Evolutionary conservation across 2,113 vertebrate genomes (phyloP).

Genomic region (Pituophis catenifer): DNA sequence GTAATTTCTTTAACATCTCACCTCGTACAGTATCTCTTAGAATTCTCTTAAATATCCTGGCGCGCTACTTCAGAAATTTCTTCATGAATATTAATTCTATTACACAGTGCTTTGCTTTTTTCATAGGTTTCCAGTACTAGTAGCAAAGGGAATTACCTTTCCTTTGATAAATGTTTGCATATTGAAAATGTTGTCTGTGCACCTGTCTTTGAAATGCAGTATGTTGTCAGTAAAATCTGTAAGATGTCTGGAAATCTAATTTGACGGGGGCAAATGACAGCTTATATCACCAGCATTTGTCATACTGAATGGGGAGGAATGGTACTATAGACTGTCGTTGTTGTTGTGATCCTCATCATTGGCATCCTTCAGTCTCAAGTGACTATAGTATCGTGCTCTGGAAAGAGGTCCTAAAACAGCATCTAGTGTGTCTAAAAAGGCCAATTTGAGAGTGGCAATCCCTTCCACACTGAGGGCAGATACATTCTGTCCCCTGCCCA

Average conservation of each 20-base stretch:
- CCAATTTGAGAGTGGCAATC: too few relatives aligned
- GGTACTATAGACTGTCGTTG: neutral
- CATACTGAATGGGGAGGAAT: neutral
- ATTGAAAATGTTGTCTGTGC: neutral
- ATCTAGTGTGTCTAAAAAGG: too few relatives aligned
- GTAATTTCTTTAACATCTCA: conserved; percentile 10
- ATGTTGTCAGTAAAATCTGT: neutral
- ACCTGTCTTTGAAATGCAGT: neutral
- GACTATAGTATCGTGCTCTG: too few relatives aligned
- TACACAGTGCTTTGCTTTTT: neutral
- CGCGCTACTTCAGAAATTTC: conserved; percentile 6
- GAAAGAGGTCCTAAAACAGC: too few relatives aligned
- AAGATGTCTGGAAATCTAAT: neutral
- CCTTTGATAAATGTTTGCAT: neutral
- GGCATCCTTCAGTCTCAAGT: too few relatives aligned
- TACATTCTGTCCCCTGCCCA: too few relatives aligned
- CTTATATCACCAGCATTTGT: neutral
- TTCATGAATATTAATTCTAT: conserved; percentile 11
- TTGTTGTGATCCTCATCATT: neutral
- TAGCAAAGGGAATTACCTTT: neutral
- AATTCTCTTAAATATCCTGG: conserved; percentile 5
- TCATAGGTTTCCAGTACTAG: neutral
- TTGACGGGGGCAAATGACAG: neutral
- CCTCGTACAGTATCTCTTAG: neutral
- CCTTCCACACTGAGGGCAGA: too few relatives aligned